Percentiles rank a stretch among this genome's conserved stretches.
phyloP scores from a whole-genome alignment of 2,113 vertebrate species.

The Blennius ocellaris region DNA sequence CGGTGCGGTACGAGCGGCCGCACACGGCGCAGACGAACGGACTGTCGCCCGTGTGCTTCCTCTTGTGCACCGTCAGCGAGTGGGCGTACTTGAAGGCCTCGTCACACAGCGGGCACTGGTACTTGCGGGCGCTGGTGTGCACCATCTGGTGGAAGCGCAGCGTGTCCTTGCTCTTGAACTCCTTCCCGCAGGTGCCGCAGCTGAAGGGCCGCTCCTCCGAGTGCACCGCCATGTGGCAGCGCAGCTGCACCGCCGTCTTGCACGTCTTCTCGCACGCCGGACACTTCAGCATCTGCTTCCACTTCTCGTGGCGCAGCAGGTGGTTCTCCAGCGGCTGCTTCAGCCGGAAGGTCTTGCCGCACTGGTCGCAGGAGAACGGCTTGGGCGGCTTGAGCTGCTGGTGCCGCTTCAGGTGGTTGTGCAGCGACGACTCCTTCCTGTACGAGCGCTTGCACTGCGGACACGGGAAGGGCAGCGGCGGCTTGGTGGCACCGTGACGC shows the following conservation, averaged over 20 bases:
- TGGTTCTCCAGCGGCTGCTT: conserved; percentile 74
- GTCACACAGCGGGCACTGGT: conserved; percentile 73
- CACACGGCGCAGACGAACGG: conserved; percentile 70
- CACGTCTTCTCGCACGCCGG: conserved; percentile 69
- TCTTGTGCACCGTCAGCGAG: conserved; percentile 74
- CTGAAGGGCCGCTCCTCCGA: conserved; percentile 74
- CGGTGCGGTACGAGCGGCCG: conserved; percentile 65
- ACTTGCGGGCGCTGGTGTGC: conserved; percentile 69
- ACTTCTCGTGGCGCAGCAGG: conserved; percentile 66
- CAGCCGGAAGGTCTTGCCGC: conserved; percentile 63
- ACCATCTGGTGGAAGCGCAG: conserved; percentile 78
- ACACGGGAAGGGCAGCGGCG: conserved; percentile 69
- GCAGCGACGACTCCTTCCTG: conserved; percentile 65
- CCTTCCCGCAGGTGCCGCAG: conserved; percentile 72
- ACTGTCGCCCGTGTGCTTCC: conserved; percentile 74
- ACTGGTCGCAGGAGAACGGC: conserved; percentile 71
- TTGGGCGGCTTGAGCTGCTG: conserved; percentile 57
- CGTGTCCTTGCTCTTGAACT: conserved; percentile 79
- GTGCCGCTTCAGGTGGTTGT: conserved; percentile 72
- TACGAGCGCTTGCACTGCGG: conserved; percentile 64
- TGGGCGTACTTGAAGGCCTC: conserved; percentile 77
- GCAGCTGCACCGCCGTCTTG: conserved; percentile 63
- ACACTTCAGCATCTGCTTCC: conserved; percentile 64
- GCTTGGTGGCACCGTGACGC: conserved; percentile 46
- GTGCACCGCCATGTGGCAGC: conserved; percentile 73